phyloP scores from a whole-genome alignment of 2,888 invertebrate species.

The Formica aserva region DNA sequence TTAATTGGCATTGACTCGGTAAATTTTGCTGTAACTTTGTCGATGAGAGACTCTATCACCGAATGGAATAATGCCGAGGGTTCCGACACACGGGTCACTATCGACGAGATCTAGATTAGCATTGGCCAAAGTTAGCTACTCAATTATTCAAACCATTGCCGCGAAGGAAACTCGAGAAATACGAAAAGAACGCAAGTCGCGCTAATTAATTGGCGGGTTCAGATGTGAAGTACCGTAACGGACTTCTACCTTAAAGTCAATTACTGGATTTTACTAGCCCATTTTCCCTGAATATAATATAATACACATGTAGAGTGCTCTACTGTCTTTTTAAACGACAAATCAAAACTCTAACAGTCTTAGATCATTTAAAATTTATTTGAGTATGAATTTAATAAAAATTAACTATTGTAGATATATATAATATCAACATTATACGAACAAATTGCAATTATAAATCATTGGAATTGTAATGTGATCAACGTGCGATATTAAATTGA shows the following conservation, averaged over 20 bases:
- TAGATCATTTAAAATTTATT: background rate
- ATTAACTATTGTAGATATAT: background rate
- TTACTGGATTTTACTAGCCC: background rate
- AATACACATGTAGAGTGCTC: background rate
- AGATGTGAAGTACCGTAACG: background rate
- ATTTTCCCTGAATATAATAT: background rate
- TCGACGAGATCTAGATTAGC: constrained; percentile 43
- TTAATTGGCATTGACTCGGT: background rate
- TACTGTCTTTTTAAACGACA: background rate
- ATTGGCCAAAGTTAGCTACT: constrained; percentile 29
- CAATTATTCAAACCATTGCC: constrained; percentile 41
- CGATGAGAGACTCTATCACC: constrained; percentile 27
- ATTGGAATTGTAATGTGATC: background rate
- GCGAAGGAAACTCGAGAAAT: constrained; percentile 25
- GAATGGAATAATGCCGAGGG: constrained; percentile 33
- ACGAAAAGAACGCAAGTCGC: constrained; percentile 13
- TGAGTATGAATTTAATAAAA: background rate
- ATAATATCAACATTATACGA: background rate
- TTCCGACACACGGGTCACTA: constrained; percentile 33
- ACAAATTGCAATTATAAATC: background rate
- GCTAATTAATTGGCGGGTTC: constrained; percentile 38
- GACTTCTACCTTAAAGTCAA: background rate
- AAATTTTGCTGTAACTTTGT: constrained; percentile 31
- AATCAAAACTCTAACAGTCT: background rate
- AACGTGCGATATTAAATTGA: background rate